Conservation (phyloP, 2,888 invertebrate genomes). For the Trachelus stipa region DNA sequence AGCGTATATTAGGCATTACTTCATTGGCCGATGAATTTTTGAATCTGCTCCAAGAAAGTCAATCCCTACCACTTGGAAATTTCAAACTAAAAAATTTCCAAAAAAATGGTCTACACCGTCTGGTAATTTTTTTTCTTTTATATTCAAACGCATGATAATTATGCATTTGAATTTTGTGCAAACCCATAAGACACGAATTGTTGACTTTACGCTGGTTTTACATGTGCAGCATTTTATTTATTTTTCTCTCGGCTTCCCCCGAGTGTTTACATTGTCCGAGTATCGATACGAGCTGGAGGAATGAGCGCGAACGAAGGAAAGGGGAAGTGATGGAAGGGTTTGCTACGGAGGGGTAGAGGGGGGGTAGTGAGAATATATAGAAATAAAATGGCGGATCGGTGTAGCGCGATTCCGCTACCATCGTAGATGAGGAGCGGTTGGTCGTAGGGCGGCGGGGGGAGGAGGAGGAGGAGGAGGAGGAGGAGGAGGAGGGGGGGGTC, state of each 20-base stretch:
- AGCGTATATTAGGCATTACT: background rate
- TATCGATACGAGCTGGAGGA: background rate
- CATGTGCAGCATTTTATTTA: background rate
- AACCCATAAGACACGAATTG: background rate
- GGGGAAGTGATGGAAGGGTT: background rate
- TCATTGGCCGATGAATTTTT: background rate
- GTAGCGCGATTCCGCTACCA: conserved; percentile 7
- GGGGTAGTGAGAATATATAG: conserved; percentile 7
- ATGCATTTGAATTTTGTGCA: background rate
- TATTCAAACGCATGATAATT: background rate
- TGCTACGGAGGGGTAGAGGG: background rate
- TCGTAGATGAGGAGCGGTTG: background rate
- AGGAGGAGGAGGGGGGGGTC: background rate
- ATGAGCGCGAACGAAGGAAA: background rate
- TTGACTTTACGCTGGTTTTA: background rate
- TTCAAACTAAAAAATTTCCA: background rate
- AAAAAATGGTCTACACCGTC: background rate
- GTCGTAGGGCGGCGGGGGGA: background rate
- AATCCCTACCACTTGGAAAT: background rate
- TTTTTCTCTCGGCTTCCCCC: background rate
- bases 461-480: too few species aligned
- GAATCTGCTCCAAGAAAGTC: background rate
- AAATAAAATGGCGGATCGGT: background rate
- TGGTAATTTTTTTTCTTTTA: background rate
- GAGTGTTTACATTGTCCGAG: background rate